Percentiles rank a stretch among this genome's conserved stretches.
Conservation (phyloP, 1,140 invertebrate genomes). For the Bombus breviceps region DNA sequence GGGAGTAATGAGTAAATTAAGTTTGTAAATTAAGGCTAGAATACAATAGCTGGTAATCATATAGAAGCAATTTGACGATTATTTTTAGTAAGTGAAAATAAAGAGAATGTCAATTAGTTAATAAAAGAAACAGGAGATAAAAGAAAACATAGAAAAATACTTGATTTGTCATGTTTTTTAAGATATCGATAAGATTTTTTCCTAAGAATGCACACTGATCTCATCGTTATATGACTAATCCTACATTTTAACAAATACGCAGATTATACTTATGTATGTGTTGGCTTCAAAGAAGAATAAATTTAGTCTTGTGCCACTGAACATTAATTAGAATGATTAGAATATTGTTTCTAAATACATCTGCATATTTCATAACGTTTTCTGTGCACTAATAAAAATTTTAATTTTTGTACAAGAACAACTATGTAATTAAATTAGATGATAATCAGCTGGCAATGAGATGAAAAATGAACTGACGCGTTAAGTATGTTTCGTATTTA, state of each 20-base stretch:
- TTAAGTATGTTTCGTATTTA: neutral
- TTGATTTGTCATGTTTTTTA: neutral
- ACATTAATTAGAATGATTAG: neutral
- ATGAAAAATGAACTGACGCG: neutral
- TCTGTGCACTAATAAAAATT: neutral
- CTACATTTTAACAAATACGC: neutral
- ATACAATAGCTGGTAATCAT: no score
- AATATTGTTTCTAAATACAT: neutral
- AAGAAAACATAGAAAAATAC: neutral
- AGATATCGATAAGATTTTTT: neutral
- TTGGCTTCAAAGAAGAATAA: neutral
- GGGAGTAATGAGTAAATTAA: no score
- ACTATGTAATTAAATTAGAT: neutral
- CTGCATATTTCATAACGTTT: neutral
- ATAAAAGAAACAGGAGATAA: neutral
- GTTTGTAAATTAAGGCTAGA: neutral
- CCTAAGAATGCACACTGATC: conserved; percentile 22
- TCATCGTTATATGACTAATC: conserved; percentile 46
- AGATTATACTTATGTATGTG: neutral
- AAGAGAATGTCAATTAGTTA: neutral
- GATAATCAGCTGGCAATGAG: neutral
- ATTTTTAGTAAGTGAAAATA: neutral
- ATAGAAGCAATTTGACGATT: neutral
- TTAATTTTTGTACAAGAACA: neutral
- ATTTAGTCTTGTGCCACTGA: neutral